Evolutionary conservation across 2,113 vertebrate species (phyloP), one percentile per base, ranked within the genome.

Genomic region (Danionella cerebrum): DNA sequence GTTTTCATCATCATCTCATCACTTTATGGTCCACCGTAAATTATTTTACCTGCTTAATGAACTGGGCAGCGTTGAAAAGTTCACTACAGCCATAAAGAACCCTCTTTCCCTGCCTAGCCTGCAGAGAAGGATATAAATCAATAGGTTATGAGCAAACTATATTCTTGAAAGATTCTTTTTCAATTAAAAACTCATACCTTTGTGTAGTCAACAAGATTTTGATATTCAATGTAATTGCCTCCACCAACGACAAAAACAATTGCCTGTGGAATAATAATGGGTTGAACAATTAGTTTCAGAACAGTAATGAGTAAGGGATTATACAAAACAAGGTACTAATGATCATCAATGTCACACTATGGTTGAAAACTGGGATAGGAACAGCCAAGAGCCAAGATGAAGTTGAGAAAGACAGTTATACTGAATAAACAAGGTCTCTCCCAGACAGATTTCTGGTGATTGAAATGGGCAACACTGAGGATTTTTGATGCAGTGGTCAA

Each of bases 191-290:
- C 16, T 35, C 51, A 33, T 87, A 93, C 96, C 93, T 94, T 99
- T 71, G 92, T 74, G 75, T 97, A 99, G 86, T 99, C 96, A 66
- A 92, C 87, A 74, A 99, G 90, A 83, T 99, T 99, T 81, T 99
- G 96, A 80, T 99, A 99, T 76, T 99, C 96, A 50, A 98, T 97
- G 74, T 95, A 99, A 85, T 98, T 99, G 74, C 96, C 96, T 67
- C 96, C 96, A 83, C 96, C 96, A 1, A 98, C 94, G 45, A 99
- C 89, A 70, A 99, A 97, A 48, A 98, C 91, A 47, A 99, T 93
- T 1, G 96, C 96, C 96, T 99, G 76, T 24, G 71, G 67, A 54
- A 47, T 24, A 10, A 57, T 6, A 45, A 44, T 10, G n/a, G 24
- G 2, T 51, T 7, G n/a, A n/a, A 60, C 25, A 11, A 53, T 27